Evolutionary conservation across 2,113 vertebrate species (phyloP).

Genomic region (Pelmatolapia mariae): DNA sequence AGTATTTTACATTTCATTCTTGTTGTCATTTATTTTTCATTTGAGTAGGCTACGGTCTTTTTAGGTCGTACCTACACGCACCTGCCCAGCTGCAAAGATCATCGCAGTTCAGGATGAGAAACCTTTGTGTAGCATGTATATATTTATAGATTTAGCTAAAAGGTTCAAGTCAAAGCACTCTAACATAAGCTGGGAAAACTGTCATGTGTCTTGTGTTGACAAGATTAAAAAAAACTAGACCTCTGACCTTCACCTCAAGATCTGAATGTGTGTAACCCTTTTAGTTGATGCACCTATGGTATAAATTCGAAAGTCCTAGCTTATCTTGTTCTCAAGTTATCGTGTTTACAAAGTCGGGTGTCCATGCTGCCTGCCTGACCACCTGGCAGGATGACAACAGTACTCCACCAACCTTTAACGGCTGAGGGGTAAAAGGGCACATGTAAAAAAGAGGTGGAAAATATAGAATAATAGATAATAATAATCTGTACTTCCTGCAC

Average conservation of each 20-base stretch:
- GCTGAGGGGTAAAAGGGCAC: neutral
- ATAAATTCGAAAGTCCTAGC: fast-evolving
- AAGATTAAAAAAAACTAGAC: neutral
- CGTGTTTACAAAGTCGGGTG: neutral
- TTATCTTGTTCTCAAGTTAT: neutral
- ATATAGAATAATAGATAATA: neutral
- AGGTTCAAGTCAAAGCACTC: neutral
- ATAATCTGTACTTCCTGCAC: neutral
- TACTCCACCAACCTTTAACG: neutral
- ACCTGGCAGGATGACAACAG: neutral
- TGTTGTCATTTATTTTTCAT: neutral
- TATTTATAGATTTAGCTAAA: neutral
- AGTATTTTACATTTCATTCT: neutral
- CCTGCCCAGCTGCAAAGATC: neutral
- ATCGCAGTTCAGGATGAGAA: neutral
- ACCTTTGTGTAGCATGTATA: neutral
- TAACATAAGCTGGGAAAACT: neutral
- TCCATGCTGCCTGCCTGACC: fast-evolving
- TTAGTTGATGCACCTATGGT: neutral
- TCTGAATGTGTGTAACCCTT: neutral
- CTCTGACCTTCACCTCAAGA: neutral
- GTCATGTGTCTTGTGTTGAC: neutral
- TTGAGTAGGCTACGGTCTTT: neutral
- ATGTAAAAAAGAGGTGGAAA: fast-evolving
- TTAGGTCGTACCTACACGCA: neutral